Base-by-base conservation (phyloP, 1,140 invertebrate species). In the Rhyacophila brunnea region DNA sequence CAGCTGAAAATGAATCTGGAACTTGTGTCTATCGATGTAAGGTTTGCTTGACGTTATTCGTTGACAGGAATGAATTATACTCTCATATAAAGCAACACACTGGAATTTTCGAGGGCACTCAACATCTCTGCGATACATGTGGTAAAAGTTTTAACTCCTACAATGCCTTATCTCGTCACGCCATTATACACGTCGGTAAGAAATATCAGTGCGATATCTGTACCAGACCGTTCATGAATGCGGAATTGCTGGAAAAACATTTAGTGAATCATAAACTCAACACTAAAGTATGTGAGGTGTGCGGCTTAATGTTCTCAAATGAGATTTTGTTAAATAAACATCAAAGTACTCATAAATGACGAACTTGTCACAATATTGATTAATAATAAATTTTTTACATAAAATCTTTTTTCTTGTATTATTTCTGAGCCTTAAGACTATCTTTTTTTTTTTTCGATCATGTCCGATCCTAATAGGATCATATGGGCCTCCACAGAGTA, bases 241-340 rank as follows among this genome's bases (percentile, higher is more conserved):
- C 20, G 0, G 52, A 38, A 42, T 18, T 51, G 18, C 40, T 64
- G 34, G 42, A 64, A 55, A 59, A 40, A 18, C 62, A 64, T 44
- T 17, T 46, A 14, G 23, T 20, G 15, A 51, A 14, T 19, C 62
- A 64, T 15, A 40, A 60, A 44, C 18, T 40, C 1, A 51, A 49
- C 5, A 60, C 28, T n/a, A 38, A 55, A 52, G 57, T 64, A n/a
- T 64, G 62, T 51, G 62, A 64, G 51, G 15, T 60, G 7, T 64
- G 62, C 34, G 62, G 62, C 13, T 13, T 47, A 23, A 55, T 38
- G n/a, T 45, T 59, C 47, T 32, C 49, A 6, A 54, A 62, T 34
- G 54, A 62, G 35, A 23, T 52, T 14, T 34, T 50, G n/a, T 40
- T 62, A 34, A 49, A 57, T 18, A 56, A 45, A 6, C 60, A 62